phyloP scores from a whole-genome alignment of 2,888 invertebrate species.

The Tetragnatha montana region DNA sequence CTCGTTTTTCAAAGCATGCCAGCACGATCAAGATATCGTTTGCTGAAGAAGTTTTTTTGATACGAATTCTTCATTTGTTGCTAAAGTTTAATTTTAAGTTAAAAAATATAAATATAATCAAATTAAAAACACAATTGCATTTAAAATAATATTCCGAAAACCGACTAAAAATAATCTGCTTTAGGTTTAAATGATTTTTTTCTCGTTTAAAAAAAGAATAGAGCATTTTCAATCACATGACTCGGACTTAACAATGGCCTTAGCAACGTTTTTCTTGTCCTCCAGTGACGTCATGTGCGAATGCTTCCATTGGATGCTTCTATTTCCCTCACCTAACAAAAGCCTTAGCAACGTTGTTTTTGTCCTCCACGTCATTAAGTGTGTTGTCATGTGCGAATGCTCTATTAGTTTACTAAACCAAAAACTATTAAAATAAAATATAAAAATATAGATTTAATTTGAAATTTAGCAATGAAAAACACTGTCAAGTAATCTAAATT shows the following conservation, averaged over 20 bases:
- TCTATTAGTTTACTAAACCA: background rate
- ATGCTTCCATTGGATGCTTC: too few species aligned
- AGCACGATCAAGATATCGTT: background rate
- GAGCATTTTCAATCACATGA: too few species aligned
- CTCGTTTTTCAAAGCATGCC: background rate
- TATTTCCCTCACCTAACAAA: too few species aligned
- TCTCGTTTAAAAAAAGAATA: background rate
- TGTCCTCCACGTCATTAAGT: too few species aligned
- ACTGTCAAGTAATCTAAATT: background rate
- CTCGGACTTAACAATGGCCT: too few species aligned
- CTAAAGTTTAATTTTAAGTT: slow-evolving; percentile 7
- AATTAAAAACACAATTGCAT: slow-evolving; percentile 5
- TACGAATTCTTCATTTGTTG: background rate
- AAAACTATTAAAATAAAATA: too few species aligned
- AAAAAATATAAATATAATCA: slow-evolving; percentile 4
- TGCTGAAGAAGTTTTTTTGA: background rate
- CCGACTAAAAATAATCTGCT: background rate
- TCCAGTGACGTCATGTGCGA: too few species aligned
- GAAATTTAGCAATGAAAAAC: background rate
- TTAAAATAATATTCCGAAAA: background rate
- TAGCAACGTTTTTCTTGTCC: too few species aligned
- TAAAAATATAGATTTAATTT: background rate
- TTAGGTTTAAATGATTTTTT: background rate
- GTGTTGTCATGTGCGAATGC: background rate
- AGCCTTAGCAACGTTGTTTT: too few species aligned